phyloP scores from a whole-genome alignment of 2,113 vertebrate genomes.

The Brevimyrus niger region DNA sequence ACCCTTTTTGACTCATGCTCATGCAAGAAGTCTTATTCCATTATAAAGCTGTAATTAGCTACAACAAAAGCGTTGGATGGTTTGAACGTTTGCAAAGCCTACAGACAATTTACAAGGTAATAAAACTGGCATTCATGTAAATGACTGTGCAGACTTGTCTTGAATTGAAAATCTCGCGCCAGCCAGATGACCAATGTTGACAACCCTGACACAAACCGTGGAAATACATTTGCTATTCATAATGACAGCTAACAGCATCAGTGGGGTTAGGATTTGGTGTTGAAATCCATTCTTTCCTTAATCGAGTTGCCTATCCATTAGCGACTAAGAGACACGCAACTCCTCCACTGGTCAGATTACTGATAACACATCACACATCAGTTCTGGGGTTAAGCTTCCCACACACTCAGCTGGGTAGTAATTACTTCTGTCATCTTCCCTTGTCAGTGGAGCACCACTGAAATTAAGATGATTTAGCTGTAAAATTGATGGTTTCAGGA shows the following conservation, averaged over 20 bases:
- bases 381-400: conserved; percentile 25
- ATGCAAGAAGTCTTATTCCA: neutral
- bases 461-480: conserved; percentile 17
- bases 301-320: neutral
- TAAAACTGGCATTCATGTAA: neutral
- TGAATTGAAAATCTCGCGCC: neutral
- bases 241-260: neutral
- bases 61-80: neutral
- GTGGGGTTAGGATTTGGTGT: neutral
- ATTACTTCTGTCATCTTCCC: conserved; percentile 4
- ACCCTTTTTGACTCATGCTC: neutral
- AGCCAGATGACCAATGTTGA: neutral
- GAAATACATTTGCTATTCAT: neutral
- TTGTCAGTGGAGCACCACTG: neutral
- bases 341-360: neutral
- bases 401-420: conserved; percentile 7
- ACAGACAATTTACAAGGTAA: neutral
- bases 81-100: neutral
- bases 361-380: conserved; percentile 16
- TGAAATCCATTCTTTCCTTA: neutral
- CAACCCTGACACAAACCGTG: neutral
- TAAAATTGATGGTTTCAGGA: neutral
- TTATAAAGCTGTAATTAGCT: neutral
- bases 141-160: neutral
- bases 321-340: neutral